A percentile compares a stretch with the other conserved stretches of the same genome.
phyloP scores from a whole-genome alignment of 2,797 vertebrate genomes.

The Gouania willdenowi region DNA sequence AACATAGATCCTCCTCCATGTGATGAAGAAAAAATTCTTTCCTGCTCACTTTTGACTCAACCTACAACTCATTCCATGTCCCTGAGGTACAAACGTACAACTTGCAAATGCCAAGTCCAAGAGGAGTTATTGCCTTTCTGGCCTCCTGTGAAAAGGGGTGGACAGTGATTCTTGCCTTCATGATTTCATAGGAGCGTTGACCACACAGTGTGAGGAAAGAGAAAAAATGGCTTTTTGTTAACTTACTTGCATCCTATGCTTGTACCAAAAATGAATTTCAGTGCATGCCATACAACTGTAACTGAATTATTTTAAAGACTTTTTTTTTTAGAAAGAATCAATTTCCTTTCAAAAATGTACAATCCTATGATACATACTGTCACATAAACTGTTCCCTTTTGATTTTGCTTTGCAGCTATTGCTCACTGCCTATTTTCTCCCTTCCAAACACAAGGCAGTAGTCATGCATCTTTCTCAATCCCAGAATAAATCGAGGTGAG shows the following conservation, averaged over 20 bases:
- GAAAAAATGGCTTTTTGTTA: slow-evolving; percentile 32
- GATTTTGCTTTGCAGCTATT: too few species aligned
- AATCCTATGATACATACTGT: too few species aligned
- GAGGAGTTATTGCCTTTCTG: slow-evolving; percentile 60
- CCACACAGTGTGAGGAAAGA: slow-evolving; percentile 26
- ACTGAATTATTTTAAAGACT: too few species aligned
- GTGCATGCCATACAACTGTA: too few species aligned
- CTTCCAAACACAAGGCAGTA: slow-evolving; percentile 56
- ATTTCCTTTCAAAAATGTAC: too few species aligned
- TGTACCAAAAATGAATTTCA: too few species aligned
- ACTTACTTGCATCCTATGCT: too few species aligned
- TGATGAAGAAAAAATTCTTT: slow-evolving; percentile 24
- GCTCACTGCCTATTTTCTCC: slow-evolving; percentile 40
- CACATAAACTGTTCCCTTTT: too few species aligned
- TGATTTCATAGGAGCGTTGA: slow-evolving; percentile 57
- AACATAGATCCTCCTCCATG: slow-evolving; percentile 44
- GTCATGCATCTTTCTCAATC: slow-evolving; percentile 47
- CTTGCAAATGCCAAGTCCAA: slow-evolving; percentile 69
- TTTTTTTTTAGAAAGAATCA: too few species aligned
- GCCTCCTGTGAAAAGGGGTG: slow-evolving; percentile 64
- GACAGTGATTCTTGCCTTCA: slow-evolving; percentile 69
- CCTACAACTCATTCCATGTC: slow-evolving; percentile 45
- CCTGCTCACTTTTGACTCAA: slow-evolving; percentile 25
- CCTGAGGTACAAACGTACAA: slow-evolving; percentile 52
- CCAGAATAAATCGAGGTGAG: slow-evolving; percentile 63